These are phyloP conservation scores for Carassius auratus DNA, from an alignment of 2,113 vertebrate genomes.

Conservation along the genomic window DNA sequence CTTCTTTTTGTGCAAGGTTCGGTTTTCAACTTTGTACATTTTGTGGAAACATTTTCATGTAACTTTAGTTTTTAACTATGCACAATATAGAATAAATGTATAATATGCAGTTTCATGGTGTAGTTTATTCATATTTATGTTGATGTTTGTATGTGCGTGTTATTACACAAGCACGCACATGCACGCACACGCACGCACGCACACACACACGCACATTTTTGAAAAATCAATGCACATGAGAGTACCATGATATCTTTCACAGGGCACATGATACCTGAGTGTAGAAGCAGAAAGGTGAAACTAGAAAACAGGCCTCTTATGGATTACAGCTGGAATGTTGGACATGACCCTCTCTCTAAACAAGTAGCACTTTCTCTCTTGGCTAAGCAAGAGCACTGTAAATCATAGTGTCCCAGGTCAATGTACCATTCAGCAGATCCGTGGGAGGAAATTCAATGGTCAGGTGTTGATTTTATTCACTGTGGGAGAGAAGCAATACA, in stretches of 20 bases:
- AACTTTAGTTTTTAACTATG: background rate
- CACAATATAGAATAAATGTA: background rate
- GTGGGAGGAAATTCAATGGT: slow-evolving; percentile 39
- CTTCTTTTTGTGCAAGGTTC: background rate
- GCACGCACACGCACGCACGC: too few relatives aligned
- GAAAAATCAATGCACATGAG: background rate
- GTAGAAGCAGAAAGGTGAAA: slow-evolving; percentile 31
- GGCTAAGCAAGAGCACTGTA: slow-evolving; percentile 24
- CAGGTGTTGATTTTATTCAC: slow-evolving; percentile 45
- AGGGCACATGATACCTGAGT: slow-evolving; percentile 18
- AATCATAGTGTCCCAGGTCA: slow-evolving; percentile 52
- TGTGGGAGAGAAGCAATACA: background rate
- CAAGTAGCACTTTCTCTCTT: slow-evolving; percentile 54
- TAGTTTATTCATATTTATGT: too few relatives aligned
- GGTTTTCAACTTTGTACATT: background rate
- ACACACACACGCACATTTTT: too few relatives aligned
- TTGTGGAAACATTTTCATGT: background rate
- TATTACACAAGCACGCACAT: too few relatives aligned
- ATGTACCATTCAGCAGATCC: slow-evolving; percentile 12
- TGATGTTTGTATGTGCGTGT: too few relatives aligned
- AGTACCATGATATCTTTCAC: background rate
- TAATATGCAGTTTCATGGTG: background rate
- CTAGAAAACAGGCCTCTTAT: slow-evolving; percentile 42
- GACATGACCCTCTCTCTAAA: slow-evolving; percentile 47
- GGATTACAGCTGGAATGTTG: slow-evolving; percentile 56